These are phyloP conservation scores for Drosophila virilis DNA, from an alignment of 1,140 invertebrate species.

Conservation along the genomic window DNA sequence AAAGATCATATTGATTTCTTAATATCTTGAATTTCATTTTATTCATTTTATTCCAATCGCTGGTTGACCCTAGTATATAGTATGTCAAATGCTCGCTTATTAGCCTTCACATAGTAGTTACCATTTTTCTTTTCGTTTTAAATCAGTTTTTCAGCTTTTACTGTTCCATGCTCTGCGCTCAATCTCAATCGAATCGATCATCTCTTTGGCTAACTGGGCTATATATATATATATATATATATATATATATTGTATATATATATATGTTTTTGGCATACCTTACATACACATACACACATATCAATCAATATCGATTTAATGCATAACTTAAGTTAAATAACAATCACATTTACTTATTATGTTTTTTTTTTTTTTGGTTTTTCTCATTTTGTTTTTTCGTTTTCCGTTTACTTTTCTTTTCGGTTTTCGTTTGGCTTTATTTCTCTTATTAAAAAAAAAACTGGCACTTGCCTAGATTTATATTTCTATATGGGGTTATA, in stretches of 20 bases:
- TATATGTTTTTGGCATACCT: slow-evolving; percentile 52
- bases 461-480: slow-evolving; percentile 31
- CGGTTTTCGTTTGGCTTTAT: slow-evolving; percentile 17
- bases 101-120: slow-evolving; percentile 38
- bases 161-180: slow-evolving; percentile 24
- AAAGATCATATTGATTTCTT: not conserved
- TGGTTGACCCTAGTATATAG: slow-evolving; percentile 23
- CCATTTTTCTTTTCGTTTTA: not conserved
- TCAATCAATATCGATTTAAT: slow-evolving; percentile 63
- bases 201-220: slow-evolving; percentile 42
- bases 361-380: slow-evolving; percentile 36
- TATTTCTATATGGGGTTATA: slow-evolving; percentile 43
- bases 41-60: slow-evolving; percentile 48
- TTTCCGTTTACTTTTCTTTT: slow-evolving; percentile 8
- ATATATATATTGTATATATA: slow-evolving; percentile 22
- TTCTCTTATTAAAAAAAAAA: slow-evolving; percentile 56
- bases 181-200: slow-evolving; percentile 10
- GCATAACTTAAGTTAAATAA: slow-evolving; percentile 81
- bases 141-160: slow-evolving; percentile 38
- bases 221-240: slow-evolving; percentile 18
- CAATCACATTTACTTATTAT: slow-evolving; percentile 82
- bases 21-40: slow-evolving; percentile 49
- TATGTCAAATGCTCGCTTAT: slow-evolving; percentile 29
- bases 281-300: slow-evolving; percentile 60
- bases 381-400: slow-evolving; percentile 5